Evolutionary conservation across 2,888 invertebrate genomes (phyloP), one percentile per base, ranked within the genome.

Genomic region (Monopis laevigella): DNA sequence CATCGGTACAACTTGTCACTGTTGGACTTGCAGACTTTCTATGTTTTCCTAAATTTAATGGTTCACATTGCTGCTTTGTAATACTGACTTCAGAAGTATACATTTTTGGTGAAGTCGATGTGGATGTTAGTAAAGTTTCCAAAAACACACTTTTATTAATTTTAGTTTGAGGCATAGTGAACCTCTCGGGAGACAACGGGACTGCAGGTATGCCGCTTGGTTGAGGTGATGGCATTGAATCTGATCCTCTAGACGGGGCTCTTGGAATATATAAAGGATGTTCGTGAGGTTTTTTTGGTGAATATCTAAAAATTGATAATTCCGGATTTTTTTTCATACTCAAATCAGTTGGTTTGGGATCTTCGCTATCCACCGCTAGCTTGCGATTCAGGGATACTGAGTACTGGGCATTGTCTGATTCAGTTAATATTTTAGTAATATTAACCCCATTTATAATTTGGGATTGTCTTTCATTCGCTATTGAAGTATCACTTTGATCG

Each of bases 1-100:
- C 89, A 51, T 89, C 88, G 0, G 89, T 88, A 54, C 89, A 89
- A 43, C 87, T 87, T n/a, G 87, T 86, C 1, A 89, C 87, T 0
- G 88, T 88, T 1, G 88, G 88, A 62, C 89, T 89, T 0, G 86
- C 86, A 10, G 85, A 87, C 63, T 86, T 87, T 53, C 85, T 67
- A 51, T 83, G 82, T 59, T 86, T 87, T 2, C 88, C 89, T 53
- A 89, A 66, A 67, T 89, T 87, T 27, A 88, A 64, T 2, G 89
- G 88, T 60, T 88, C 88, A 48, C 85, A 86, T 57, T 87, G 87
- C 46, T 80, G 74, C 52, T 80, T 75, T 3, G 78, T 72, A 45
- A 81, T 73, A 26, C 82, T 83, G 4, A 83, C 78, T 55, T 84
- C 84, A 1, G 84, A 82, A 16, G 83, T 83, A 32, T 83, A 78